Evolutionary conservation across 2,888 invertebrate species (phyloP).

Genomic region (Sympetrum striolatum): DNA sequence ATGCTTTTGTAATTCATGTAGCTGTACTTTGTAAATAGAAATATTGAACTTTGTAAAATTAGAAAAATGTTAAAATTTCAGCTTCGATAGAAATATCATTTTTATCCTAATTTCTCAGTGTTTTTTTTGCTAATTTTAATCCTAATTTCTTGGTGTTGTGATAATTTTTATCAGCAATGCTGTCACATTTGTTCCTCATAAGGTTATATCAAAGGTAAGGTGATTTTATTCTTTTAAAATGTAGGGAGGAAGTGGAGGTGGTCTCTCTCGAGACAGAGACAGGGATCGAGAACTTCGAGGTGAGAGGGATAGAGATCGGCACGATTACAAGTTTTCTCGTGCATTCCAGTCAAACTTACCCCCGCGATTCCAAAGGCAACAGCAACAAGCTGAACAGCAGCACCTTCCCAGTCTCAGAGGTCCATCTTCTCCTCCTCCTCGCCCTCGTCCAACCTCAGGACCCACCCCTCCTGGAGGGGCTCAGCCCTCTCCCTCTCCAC

Average conservation of each 20-base stretch:
- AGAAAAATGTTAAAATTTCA: too few species aligned
- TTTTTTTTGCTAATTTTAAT: too few species aligned
- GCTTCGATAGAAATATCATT: too few species aligned
- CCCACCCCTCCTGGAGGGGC: conserved; percentile 42
- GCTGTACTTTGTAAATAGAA: too few species aligned
- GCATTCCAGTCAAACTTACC: conserved; percentile 84
- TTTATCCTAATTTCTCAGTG: too few species aligned
- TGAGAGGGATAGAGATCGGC: conserved; percentile 58
- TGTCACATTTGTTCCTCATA: too few species aligned
- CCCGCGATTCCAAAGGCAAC: conserved; percentile 77
- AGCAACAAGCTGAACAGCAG: conserved; percentile 68
- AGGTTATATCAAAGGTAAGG: conserved; percentile 40
- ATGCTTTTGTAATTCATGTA: too few species aligned
- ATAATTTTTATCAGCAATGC: too few species aligned
- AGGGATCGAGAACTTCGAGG: conserved; percentile 49
- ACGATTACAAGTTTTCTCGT: conserved; percentile 70
- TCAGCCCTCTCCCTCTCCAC: conserved; percentile 36
- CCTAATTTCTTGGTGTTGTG: too few species aligned
- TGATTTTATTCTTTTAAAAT: conserved; percentile 54
- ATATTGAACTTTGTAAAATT: too few species aligned
- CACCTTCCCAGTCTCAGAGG: conserved; percentile 44
- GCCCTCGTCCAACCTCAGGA: conserved; percentile 28
- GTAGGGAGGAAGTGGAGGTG: conserved; percentile 49
- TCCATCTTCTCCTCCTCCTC: conserved; percentile 45
- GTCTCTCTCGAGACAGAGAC: conserved; percentile 49